Evolutionary conservation across 2,113 vertebrate species (phyloP).

Genomic region (Lepus timidus): DNA sequence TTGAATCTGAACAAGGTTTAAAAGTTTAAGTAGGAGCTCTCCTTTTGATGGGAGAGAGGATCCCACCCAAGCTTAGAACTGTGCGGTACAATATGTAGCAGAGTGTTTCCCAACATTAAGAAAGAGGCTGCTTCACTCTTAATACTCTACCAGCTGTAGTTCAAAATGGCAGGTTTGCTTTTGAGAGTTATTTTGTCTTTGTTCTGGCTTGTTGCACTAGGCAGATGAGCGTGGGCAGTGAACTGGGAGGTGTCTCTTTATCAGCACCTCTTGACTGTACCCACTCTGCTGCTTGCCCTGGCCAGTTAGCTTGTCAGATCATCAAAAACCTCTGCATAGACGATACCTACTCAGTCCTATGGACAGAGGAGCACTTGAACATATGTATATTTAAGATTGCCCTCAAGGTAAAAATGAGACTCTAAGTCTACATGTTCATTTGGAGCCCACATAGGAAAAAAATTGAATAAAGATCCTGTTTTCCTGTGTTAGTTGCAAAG

Average conservation of each 20-base stretch:
- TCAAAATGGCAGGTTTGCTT: slow-evolving; percentile 23
- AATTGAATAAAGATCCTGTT: background rate
- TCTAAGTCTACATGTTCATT: background rate
- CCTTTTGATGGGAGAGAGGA: background rate
- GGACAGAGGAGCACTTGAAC: background rate
- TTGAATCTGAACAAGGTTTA: background rate
- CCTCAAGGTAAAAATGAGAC: background rate
- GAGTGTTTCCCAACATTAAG: slow-evolving; percentile 19
- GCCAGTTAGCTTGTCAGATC: background rate
- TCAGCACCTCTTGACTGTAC: background rate
- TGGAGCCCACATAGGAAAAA: background rate
- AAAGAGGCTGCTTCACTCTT: slow-evolving; percentile 29
- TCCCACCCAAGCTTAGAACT: background rate
- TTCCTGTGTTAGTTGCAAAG: slow-evolving; percentile 21
- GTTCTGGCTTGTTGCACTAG: slow-evolving; percentile 49
- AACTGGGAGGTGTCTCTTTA: background rate
- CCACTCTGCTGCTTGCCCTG: background rate
- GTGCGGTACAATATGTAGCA: fast-evolving
- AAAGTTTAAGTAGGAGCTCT: background rate
- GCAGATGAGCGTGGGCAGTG: background rate
- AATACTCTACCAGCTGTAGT: background rate
- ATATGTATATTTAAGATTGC: background rate
- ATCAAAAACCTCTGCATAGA: background rate
- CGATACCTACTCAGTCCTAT: background rate
- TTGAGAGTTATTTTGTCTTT: slow-evolving; percentile 30